These are phyloP conservation scores for Erebia ligea DNA, from an alignment of 2,888 invertebrate genomes.

Conservation along the genomic window DNA sequence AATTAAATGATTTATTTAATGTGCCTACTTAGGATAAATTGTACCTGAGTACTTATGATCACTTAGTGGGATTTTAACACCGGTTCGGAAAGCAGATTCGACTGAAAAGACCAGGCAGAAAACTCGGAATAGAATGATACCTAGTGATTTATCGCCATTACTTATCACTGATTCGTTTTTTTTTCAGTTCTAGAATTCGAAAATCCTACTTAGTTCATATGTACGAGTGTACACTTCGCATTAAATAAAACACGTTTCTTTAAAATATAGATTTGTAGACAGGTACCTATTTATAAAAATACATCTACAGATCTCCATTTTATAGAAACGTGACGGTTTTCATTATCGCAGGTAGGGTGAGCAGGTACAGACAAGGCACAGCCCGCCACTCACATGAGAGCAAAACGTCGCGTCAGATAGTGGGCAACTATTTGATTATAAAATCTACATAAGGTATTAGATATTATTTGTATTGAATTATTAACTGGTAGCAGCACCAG, in stretches of 20 bases:
- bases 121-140: no score
- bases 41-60: no score
- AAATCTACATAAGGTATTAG: not conserved
- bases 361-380: slow-evolving; percentile 29
- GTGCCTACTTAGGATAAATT: no score
- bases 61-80: no score
- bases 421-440: not conserved
- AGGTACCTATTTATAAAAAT: not conserved
- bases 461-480: not conserved
- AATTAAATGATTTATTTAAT: no score
- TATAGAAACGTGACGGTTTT: slow-evolving; percentile 32
- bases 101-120: no score
- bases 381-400: not conserved
- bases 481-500: no score
- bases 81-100: no score
- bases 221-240: not conserved
- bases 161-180: no score
- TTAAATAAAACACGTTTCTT: no score
- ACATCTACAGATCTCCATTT: not conserved
- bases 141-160: not conserved
- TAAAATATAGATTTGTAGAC: no score
- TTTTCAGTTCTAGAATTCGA: not conserved
- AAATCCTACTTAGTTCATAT: not conserved
- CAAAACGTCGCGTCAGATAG: not conserved
- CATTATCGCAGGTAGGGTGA: slow-evolving; percentile 22